Evolutionary conservation across 2,888 invertebrate genomes (phyloP), one percentile per base, ranked within the genome.

Genomic region (Leptopilina drosophilae): DNA sequence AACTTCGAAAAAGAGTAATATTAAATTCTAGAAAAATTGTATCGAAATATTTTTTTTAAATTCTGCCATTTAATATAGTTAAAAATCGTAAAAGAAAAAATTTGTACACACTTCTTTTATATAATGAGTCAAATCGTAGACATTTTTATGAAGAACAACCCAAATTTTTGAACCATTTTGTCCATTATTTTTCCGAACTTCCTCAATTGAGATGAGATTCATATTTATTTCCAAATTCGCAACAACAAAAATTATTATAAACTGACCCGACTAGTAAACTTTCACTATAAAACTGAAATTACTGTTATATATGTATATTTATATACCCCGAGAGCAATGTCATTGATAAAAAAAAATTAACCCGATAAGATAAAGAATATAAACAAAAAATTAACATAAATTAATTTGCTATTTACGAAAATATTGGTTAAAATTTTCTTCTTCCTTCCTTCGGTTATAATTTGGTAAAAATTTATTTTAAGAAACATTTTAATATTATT

Each of bases 61-160:
- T 33, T 49, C 42, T 49, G 49, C 49, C 1, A n/a, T 26, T 7
- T 67, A 15, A 11, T 67, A 11, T 33, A 3, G 46, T 15, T 49
- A 8, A 6, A 73, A 73, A 53, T 49, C n/a, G n/a, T 62, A 8
- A 33, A 33, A 59, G 20, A 59, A 5, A 14, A 53, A 14, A 62
- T 75, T 62, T 7, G 3, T 62, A 78, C 75, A 0, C 89, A 95
- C 95, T 92, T 95, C 93, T 8, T 93, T 87, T 0, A 94, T 82
- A 87, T 95, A 96, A 9, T 93, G 92, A 2, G 95, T 95, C 83
- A 95, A 93, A 90, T 96, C 95, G 87, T 96, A 96, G 5, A 96
- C 94, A 40, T 87, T 88, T 87, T 95, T 94, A 86, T 94, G 94
- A 84, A 95, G 92, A 42, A 96, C 93, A 67, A 96, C 89, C 96